These are phyloP conservation scores for Penelope pileata DNA, from an alignment of 2,113 vertebrate species.

Conservation along the genomic window DNA sequence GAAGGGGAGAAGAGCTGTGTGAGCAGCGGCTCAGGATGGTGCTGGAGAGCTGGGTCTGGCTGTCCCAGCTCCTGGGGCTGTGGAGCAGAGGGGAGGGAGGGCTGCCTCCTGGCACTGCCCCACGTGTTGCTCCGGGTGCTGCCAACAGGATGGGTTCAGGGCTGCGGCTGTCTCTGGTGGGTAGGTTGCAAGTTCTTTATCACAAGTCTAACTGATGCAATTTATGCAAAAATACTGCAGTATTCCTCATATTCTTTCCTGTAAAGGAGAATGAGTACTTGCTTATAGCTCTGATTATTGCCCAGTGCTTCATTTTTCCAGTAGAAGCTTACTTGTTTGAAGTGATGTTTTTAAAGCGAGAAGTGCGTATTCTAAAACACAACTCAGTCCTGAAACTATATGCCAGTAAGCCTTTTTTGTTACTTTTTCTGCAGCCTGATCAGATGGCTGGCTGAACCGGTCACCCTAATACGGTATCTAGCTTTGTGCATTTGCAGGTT, in stretches of 20 bases:
- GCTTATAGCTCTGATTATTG: not conserved
- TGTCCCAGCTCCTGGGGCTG: not conserved
- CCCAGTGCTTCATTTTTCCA: not conserved
- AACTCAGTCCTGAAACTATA: not conserved
- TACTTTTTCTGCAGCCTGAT: not conserved
- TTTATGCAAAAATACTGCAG: not conserved
- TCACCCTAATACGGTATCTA: not conserved
- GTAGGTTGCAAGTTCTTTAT: not conserved
- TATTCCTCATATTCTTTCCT: not conserved
- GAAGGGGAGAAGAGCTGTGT: not conserved
- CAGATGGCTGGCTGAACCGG: not conserved
- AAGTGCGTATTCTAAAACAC: not conserved
- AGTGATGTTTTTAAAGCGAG: not conserved
- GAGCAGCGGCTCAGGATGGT: not conserved
- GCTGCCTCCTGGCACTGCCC: not conserved
- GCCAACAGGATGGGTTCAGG: fast-evolving
- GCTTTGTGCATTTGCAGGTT: not conserved
- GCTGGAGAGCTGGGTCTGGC: not conserved
- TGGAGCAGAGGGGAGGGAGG: fast-evolving
- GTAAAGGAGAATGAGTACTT: not conserved
- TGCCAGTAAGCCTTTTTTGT: not conserved
- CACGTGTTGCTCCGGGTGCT: not conserved
- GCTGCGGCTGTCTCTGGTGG: not conserved
- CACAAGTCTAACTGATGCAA: not conserved
- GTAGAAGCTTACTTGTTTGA: not conserved